phyloP scores from a whole-genome alignment of 2,888 invertebrate species.

The Xanthia icteritia region DNA sequence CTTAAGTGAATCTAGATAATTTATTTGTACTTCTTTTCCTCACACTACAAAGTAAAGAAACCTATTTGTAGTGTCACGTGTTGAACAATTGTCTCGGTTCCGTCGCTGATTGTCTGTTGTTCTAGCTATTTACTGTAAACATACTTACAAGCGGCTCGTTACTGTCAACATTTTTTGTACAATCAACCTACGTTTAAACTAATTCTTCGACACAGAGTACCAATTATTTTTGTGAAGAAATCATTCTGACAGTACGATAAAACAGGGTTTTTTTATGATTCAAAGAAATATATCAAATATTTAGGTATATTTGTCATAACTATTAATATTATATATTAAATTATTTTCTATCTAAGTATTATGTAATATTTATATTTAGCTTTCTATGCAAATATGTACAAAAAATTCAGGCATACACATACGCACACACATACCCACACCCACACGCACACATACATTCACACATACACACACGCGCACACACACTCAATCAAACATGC shows the following conservation, averaged over 20 bases:
- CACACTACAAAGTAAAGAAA: neutral
- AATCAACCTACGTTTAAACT: neutral
- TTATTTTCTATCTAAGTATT: too few species aligned
- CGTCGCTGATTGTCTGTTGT: slow-evolving; percentile 1
- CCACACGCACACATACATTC: too few species aligned
- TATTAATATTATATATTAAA: too few species aligned
- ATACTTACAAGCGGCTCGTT: neutral
- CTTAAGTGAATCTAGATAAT: neutral
- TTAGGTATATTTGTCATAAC: too few species aligned
- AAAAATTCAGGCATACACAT: too few species aligned
- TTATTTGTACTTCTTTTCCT: neutral
- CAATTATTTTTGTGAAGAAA: neutral
- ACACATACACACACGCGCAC: too few species aligned
- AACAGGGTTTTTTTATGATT: neutral
- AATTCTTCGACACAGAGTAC: neutral
- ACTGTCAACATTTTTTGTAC: neutral
- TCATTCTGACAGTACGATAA: neutral
- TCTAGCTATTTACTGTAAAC: neutral
- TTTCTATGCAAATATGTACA: too few species aligned
- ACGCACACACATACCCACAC: too few species aligned
- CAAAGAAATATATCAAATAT: neutral
- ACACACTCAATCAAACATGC: too few species aligned
- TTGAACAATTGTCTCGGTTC: neutral
- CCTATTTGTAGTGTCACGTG: neutral
- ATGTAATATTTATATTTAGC: too few species aligned